Base-by-base conservation (phyloP, 2,888 invertebrate genomes). In the Zhengitettix transpicula region DNA sequence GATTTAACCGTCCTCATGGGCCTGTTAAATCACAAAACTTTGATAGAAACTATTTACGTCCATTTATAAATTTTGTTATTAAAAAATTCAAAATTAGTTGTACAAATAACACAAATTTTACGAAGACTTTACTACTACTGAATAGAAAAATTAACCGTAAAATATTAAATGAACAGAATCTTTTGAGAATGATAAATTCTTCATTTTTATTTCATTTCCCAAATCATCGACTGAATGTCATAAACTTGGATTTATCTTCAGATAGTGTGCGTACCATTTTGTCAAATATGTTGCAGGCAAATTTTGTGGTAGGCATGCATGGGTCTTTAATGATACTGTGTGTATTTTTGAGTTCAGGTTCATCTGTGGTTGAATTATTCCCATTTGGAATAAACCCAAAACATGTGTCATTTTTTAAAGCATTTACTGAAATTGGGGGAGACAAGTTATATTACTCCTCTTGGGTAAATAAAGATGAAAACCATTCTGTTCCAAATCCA, bases 301-400 rank as follows among this genome's bases (percentile, higher is more conserved):
- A 64, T 10, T 53, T 67, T 11, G 44, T 68, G 16, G 61, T 68
- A 41, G 68, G 67, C 40, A 68, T 69, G 66, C 68, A 69, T 63
- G 77, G 77, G 10, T 74, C 77, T 9, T 69, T 72, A 41, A 66
- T 77, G 63, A 68, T 71, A 56, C 65, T 76, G 3, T 67, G 73
- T 12, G 63, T 75, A 59, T 76, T 77, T 66, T 63, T 77, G 15
- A 68, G 67, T 52, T 67, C 70, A 12, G 68, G 69, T 28, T 67
- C 73, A 42, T 62, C 69, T 54, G 63, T 77, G 3, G 64, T 78
- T 14, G 78, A 78, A 67, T 61, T 78, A n/a, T 78, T 76, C 66
- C 78, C 78, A 0, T 77, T 71, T 67, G 77, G 72, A 1, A 70
- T 78, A 40, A 69, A 70, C 60, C 72, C 75, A 15, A 64, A 67